Conservation (phyloP, 2,113 vertebrate genomes). For the Lutjanus erythropterus region DNA sequence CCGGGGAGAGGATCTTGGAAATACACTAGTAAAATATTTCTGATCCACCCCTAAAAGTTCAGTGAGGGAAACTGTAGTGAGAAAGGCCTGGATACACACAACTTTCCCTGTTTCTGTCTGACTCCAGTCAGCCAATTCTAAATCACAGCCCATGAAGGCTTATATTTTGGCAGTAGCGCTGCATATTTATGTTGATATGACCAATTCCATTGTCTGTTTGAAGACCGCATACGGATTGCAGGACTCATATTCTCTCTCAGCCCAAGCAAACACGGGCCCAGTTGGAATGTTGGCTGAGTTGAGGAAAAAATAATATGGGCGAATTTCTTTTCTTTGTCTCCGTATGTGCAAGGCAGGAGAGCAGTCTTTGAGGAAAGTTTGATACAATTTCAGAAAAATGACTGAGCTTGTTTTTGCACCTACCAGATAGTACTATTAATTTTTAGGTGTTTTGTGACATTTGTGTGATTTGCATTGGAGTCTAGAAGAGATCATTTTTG, state of each 20-base stretch:
- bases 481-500: conserved; percentile 55
- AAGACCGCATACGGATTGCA: conserved; percentile 35
- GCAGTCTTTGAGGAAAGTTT: conserved; percentile 36
- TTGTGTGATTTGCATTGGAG: conserved; percentile 67
- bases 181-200: conserved; percentile 62
- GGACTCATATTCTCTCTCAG: conserved; percentile 46
- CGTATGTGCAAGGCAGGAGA: conserved; percentile 32
- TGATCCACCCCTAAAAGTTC: conserved; percentile 37
- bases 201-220: conserved; percentile 55
- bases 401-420: conserved; percentile 63
- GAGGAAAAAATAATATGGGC: not conserved
- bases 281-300: conserved; percentile 39
- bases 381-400: conserved; percentile 36
- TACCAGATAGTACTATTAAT: conserved; percentile 60
- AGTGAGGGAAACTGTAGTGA: conserved; percentile 14
- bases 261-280: conserved; percentile 27
- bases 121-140: conserved; percentile 52
- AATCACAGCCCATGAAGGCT: conserved; percentile 60
- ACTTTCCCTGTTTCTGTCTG: conserved; percentile 34
- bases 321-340: conserved; percentile 34
- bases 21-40: conserved; percentile 31
- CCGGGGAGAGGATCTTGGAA: conserved; percentile 31
- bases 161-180: conserved; percentile 57
- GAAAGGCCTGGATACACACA: conserved; percentile 40
- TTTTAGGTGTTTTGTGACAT: conserved; percentile 73